Evolutionary conservation across 2,888 invertebrate species (phyloP).

Genomic region (Crematogaster levior): DNA sequence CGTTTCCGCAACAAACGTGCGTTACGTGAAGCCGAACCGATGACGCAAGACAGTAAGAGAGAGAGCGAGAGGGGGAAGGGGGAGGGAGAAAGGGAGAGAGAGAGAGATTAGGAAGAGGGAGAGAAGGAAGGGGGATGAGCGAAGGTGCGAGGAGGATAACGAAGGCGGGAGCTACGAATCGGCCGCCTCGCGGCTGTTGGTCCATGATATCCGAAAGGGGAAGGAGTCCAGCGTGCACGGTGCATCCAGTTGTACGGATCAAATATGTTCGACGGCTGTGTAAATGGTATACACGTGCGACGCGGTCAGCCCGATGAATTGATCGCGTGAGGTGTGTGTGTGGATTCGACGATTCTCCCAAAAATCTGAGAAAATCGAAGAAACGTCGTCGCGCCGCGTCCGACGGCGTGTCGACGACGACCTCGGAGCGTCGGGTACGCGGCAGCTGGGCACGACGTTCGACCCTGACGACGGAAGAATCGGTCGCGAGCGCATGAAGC

Average conservation of each 20-base stretch:
- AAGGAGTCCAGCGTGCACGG: constrained; percentile 80
- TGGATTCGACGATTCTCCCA: too few relatives aligned
- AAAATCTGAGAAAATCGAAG: neutral
- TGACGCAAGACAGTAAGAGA: constrained; percentile 34
- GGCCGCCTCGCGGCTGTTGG: constrained; percentile 68
- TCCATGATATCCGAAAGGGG: constrained; percentile 71
- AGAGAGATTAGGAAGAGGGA: neutral
- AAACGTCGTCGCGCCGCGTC: neutral
- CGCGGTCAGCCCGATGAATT: constrained; percentile 67
- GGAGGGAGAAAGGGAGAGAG: constrained; percentile 29
- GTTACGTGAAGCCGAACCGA: neutral
- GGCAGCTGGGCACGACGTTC: neutral
- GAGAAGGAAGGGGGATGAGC: constrained; percentile 56
- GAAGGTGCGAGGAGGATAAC: constrained; percentile 61
- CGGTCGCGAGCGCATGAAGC: too few relatives aligned
- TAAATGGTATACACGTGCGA: constrained; percentile 76
- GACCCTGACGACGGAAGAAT: too few relatives aligned
- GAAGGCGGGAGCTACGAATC: constrained; percentile 65
- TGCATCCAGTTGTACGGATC: constrained; percentile 77
- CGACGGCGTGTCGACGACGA: neutral
- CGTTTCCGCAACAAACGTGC: neutral
- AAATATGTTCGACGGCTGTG: constrained; percentile 77
- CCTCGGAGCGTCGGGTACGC: neutral
- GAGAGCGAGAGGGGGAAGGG: constrained; percentile 37
- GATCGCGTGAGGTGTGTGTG: constrained; percentile 51